phyloP scores from a whole-genome alignment of 2,113 vertebrate species.

The Triplophysa siluroides region DNA sequence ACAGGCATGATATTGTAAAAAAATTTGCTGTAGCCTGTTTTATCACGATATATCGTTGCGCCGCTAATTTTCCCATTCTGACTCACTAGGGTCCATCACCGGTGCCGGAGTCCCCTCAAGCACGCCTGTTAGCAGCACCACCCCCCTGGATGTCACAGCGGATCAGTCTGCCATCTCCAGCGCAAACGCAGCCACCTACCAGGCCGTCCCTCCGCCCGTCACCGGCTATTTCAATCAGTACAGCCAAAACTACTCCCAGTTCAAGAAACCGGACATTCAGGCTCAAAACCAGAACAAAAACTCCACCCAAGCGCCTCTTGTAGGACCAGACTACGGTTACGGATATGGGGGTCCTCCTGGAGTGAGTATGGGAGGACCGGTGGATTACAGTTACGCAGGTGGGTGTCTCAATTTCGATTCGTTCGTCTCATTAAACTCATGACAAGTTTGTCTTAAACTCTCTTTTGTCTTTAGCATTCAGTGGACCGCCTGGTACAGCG shows the following conservation, averaged over 20 bases:
- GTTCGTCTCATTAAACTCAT: neutral
- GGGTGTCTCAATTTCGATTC: slow-evolving; percentile 1
- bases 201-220: slow-evolving; percentile 46
- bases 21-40: too few species aligned
- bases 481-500: slow-evolving; percentile 27
- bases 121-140: neutral
- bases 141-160: neutral
- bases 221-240: slow-evolving; percentile 48
- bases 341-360: slow-evolving; percentile 41
- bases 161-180: neutral
- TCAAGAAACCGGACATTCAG: slow-evolving; percentile 18
- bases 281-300: slow-evolving; percentile 30
- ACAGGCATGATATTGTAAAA: too few species aligned
- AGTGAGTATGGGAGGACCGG: slow-evolving; percentile 15
- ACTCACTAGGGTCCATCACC: neutral
- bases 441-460: neutral
- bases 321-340: slow-evolving; percentile 57
- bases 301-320: slow-evolving; percentile 36
- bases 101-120: slow-evolving; percentile 8
- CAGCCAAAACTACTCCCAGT: slow-evolving; percentile 50
- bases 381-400: slow-evolving; percentile 50
- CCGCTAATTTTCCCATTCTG: neutral
- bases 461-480: slow-evolving; percentile 26
- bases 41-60: too few species aligned
- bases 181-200: slow-evolving; percentile 25